Evolutionary conservation across 2,113 vertebrate genomes (phyloP).

Genomic region (Centropristis striata): DNA sequence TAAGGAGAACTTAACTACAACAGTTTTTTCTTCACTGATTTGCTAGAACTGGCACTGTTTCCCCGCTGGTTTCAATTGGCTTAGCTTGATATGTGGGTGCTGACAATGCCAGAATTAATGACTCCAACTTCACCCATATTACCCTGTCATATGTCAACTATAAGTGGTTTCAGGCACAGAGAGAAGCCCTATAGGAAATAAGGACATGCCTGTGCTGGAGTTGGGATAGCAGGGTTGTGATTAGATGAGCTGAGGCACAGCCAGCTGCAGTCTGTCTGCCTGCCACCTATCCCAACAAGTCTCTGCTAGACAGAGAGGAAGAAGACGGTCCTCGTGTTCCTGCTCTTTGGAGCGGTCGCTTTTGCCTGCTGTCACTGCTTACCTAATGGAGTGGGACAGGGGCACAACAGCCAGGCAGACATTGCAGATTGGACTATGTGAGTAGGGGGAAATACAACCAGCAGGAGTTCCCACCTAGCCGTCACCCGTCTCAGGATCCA

Average conservation of each 20-base stretch:
- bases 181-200: slow-evolving; percentile 44
- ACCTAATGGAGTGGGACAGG: slow-evolving; percentile 57
- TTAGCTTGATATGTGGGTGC: slow-evolving; percentile 49
- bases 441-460: slow-evolving; percentile 20
- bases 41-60: not conserved
- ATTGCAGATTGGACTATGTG: slow-evolving; percentile 21
- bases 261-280: slow-evolving; percentile 48
- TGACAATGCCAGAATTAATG: slow-evolving; percentile 68
- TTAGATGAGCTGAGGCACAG: slow-evolving; percentile 51
- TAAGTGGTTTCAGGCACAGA: slow-evolving; percentile 61
- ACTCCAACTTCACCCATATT: slow-evolving; percentile 58
- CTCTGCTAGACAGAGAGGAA: slow-evolving; percentile 23
- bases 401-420: slow-evolving; percentile 34
- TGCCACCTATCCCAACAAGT: slow-evolving; percentile 46
- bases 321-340: slow-evolving; percentile 27
- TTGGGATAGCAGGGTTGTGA: slow-evolving; percentile 38
- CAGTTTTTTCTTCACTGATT: slow-evolving; percentile 11
- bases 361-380: slow-evolving; percentile 38
- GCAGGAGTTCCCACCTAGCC: slow-evolving; percentile 55
- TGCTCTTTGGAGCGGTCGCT: slow-evolving; percentile 46
- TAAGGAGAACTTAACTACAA: slow-evolving; percentile 8
- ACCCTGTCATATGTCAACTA: slow-evolving; percentile 66
- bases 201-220: slow-evolving; percentile 35
- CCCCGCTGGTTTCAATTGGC: slow-evolving; percentile 35
- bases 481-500: slow-evolving; percentile 53